phyloP scores from a whole-genome alignment of 2,113 vertebrate genomes.

The Nycticryphes semicollaris region DNA sequence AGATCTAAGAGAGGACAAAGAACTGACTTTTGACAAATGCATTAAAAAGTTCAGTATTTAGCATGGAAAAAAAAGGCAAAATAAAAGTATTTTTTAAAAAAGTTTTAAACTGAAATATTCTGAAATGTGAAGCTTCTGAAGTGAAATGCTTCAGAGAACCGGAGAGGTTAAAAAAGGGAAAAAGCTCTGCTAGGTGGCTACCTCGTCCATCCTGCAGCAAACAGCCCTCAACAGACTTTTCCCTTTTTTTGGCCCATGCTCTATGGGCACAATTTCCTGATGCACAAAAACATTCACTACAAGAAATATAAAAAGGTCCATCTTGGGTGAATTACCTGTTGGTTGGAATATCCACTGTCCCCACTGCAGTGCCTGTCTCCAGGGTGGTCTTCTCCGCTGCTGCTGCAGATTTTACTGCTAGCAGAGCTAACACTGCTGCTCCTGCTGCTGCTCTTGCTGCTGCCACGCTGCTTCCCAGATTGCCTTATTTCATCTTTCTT shows the following conservation, averaged over 20 bases:
- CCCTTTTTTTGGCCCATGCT: not conserved
- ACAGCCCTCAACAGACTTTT: not conserved
- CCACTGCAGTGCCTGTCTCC: not conserved
- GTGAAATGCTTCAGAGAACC: not conserved
- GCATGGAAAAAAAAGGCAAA: not conserved
- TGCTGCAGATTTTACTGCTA: constrained; percentile 2
- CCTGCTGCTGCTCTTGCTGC: not conserved
- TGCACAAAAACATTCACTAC: not conserved
- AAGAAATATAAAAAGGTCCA: not conserved
- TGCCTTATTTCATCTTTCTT: not conserved
- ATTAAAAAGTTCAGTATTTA: not conserved
- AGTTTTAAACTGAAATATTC: not conserved
- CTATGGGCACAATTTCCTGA: not conserved
- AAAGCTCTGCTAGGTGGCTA: not conserved
- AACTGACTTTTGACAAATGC: not conserved
- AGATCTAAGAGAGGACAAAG: not conserved
- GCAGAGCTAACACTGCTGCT: not conserved
- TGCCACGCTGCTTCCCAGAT: not conserved
- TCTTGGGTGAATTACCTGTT: constrained; percentile 1
- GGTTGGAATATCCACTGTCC: not conserved
- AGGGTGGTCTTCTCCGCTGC: not conserved
- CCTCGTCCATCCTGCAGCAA: not conserved
- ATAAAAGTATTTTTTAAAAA: not conserved
- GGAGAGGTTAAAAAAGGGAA: not conserved
- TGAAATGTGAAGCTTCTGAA: not conserved